Conservation (phyloP, 2,113 vertebrate genomes). For the Centropristis striata region DNA sequence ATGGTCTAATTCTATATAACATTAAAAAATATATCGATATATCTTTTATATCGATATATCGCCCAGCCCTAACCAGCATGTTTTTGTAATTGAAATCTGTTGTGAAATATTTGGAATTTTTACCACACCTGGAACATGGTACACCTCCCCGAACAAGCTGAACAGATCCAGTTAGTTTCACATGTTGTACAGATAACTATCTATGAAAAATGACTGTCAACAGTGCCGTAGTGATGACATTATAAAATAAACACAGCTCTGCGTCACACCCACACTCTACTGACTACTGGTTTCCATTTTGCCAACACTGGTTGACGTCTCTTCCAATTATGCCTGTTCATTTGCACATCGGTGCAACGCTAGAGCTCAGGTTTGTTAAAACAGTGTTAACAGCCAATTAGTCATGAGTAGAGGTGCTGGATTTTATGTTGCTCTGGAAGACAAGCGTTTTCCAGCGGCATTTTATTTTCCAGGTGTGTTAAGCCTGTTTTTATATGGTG, state of each 20-base stretch:
- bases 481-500: constrained; percentile 68
- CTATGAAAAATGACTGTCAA: not conserved
- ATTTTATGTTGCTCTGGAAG: constrained; percentile 64
- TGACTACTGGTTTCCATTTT: constrained; percentile 34
- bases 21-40: too few relatives aligned
- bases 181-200: not conserved
- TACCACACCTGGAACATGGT: constrained; percentile 3
- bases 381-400: constrained; percentile 81
- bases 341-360: constrained; percentile 61
- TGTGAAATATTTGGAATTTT: not conserved
- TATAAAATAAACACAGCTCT: constrained; percentile 15
- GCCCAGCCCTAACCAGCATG: too few relatives aligned
- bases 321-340: constrained; percentile 50
- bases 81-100: not conserved
- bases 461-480: constrained; percentile 78
- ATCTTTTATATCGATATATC: too few relatives aligned
- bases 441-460: constrained; percentile 65
- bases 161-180: not conserved
- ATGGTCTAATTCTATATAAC: too few relatives aligned
- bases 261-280: constrained; percentile 26
- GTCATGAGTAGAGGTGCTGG: constrained; percentile 54
- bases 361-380: constrained; percentile 69
- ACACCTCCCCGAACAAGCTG: not conserved
- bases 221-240: constrained; percentile 20
- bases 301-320: constrained; percentile 37